These are phyloP conservation scores for Ochropacha duplaris DNA, from an alignment of 2,888 invertebrate genomes.

Conservation along the genomic window DNA sequence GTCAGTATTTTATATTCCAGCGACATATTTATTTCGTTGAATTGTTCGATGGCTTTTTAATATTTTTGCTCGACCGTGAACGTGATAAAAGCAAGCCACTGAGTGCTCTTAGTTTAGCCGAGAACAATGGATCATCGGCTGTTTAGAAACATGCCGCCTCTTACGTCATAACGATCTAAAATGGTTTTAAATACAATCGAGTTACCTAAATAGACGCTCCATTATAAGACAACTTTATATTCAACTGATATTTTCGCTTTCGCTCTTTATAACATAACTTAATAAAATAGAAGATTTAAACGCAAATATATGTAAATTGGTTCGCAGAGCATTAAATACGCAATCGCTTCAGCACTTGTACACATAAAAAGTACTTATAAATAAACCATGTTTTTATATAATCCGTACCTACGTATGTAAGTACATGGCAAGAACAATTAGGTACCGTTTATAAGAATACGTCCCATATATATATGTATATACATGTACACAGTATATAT, in stretches of 20 bases:
- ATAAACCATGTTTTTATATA: not conserved
- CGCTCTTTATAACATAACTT: slow-evolving; percentile 27
- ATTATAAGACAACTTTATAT: slow-evolving; percentile 21
- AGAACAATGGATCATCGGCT: slow-evolving; percentile 48
- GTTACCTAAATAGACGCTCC: slow-evolving; percentile 23
- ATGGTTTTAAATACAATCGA: slow-evolving; percentile 26
- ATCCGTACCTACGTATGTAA: not conserved
- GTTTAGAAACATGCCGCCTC: slow-evolving; percentile 52
- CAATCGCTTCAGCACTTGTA: slow-evolving; percentile 20
- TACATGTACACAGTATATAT: no score
- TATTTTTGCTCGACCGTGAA: slow-evolving; percentile 31
- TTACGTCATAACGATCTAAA: slow-evolving; percentile 48
- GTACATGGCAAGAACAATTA: not conserved
- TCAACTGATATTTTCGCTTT: slow-evolving; percentile 42
- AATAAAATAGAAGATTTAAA: slow-evolving; percentile 12
- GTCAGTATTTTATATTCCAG: not conserved
- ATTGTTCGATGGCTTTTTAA: slow-evolving; percentile 3
- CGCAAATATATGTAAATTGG: slow-evolving; percentile 12
- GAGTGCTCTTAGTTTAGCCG: slow-evolving; percentile 42
- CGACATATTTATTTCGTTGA: not conserved
- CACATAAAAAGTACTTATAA: not conserved
- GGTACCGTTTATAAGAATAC: not conserved
- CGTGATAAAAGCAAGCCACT: slow-evolving; percentile 33
- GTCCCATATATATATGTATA: no score
- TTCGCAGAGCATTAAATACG: slow-evolving; percentile 29